phyloP scores from a whole-genome alignment of 2,113 vertebrate species.

The Turdus rufiventris region DNA sequence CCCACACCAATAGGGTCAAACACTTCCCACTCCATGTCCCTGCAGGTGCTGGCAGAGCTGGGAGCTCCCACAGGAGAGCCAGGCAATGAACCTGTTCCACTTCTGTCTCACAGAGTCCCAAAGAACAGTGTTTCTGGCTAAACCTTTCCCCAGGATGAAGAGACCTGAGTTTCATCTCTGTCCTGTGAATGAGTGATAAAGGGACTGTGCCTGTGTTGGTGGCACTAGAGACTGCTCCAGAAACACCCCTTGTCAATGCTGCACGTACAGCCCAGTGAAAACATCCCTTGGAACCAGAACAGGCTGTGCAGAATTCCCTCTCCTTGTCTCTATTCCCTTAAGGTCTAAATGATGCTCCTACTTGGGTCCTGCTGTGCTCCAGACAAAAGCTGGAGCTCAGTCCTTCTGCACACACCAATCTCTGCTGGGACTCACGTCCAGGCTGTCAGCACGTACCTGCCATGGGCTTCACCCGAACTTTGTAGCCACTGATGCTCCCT shows the following conservation, averaged over 20 bases:
- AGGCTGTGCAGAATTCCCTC: neutral
- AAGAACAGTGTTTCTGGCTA: neutral
- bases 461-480: constrained; percentile 86
- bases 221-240: neutral
- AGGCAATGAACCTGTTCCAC: neutral
- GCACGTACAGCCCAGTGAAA: accelerated
- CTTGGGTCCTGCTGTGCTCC: neutral
- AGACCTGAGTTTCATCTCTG: neutral
- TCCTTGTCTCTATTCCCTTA: neutral
- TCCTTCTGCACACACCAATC: accelerated
- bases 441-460: constrained; percentile 73
- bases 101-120: neutral
- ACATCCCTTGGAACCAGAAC: neutral
- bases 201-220: neutral
- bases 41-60: neutral
- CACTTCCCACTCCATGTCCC: accelerated
- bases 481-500: constrained; percentile 83
- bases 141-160: neutral
- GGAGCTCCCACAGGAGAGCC: neutral
- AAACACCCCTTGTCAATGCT: neutral
- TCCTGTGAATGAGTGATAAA: neutral
- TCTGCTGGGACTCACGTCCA: accelerated
- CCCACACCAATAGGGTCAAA: accelerated
- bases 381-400: neutral
- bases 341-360: neutral